Evolutionary conservation across 2,888 invertebrate species (phyloP).

Genomic region (Drosophila quasianomalipes): DNA sequence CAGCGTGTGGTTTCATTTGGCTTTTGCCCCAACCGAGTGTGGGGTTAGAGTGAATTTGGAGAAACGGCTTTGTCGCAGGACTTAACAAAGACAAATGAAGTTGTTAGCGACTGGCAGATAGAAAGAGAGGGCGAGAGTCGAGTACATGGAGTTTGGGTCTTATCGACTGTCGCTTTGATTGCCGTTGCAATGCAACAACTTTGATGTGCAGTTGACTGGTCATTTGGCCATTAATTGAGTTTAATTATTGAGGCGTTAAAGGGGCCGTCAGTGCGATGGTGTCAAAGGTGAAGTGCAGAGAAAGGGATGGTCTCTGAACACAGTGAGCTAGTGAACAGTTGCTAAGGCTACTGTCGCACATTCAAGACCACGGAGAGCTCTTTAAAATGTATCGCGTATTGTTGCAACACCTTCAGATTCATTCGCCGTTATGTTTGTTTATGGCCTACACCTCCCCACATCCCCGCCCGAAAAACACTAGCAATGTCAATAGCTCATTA

Average conservation of each 20-base stretch:
- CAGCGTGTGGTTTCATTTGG: constrained; percentile 71
- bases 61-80: constrained; percentile 55
- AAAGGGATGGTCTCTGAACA: background rate
- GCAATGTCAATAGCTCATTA: constrained; percentile 65
- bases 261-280: constrained; percentile 8
- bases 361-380: background rate
- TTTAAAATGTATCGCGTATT: background rate
- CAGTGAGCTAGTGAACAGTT: background rate
- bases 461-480: background rate
- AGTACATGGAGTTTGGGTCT: constrained; percentile 18
- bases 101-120: constrained; percentile 56
- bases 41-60: constrained; percentile 11
- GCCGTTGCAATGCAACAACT: constrained; percentile 49
- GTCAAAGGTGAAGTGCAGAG: constrained; percentile 8
- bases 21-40: background rate
- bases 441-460: background rate
- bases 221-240: constrained; percentile 70
- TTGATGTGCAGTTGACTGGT: constrained; percentile 65
- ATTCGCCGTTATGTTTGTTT: background rate
- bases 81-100: constrained; percentile 79
- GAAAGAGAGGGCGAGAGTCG: background rate
- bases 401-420: constrained; percentile 23
- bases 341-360: constrained; percentile 1
- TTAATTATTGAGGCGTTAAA: constrained; percentile 71
- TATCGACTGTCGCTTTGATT: constrained; percentile 53